Evolutionary conservation across 1,140 invertebrate genomes (phyloP).

Genomic region (Andricus grossulariae): DNA sequence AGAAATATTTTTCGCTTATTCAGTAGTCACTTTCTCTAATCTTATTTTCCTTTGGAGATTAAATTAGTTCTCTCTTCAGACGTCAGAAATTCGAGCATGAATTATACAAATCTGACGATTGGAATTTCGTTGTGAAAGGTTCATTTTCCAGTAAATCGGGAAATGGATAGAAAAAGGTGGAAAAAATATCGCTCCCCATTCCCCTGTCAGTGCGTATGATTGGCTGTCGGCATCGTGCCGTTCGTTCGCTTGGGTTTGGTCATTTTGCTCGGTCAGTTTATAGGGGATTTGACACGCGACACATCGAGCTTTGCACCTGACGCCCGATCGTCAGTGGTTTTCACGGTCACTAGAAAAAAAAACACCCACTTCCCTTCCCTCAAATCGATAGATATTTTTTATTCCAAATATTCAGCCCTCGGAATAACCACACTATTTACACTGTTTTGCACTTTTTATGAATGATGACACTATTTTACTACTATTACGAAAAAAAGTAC

Average conservation of each 20-base stretch:
- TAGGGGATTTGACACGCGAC: slow-evolving; percentile 66
- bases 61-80: not conserved
- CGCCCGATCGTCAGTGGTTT: slow-evolving; percentile 66
- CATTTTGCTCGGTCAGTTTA: slow-evolving; percentile 62
- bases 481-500: too few relatives aligned
- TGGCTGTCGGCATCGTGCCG: slow-evolving; percentile 56
- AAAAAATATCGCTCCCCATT: slow-evolving; percentile 49
- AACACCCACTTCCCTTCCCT: slow-evolving; percentile 33
- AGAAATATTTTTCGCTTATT: too few relatives aligned
- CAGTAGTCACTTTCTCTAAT: not conserved
- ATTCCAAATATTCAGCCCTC: too few relatives aligned
- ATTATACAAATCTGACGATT: slow-evolving; percentile 16
- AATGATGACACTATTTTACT: too few relatives aligned
- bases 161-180: slow-evolving; percentile 33
- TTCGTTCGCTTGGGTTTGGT: slow-evolving; percentile 60
- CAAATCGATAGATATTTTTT: not conserved
- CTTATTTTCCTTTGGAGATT: not conserved
- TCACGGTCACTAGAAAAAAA: slow-evolving; percentile 59
- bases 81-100: not conserved
- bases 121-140: not conserved
- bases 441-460: too few relatives aligned
- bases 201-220: slow-evolving; percentile 62
- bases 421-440: not conserved
- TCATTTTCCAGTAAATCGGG: slow-evolving; percentile 29
- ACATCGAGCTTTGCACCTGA: slow-evolving; percentile 68